These are phyloP conservation scores for Oryzias melastigma DNA, from an alignment of 2,113 vertebrate species.

Conservation along the genomic window DNA sequence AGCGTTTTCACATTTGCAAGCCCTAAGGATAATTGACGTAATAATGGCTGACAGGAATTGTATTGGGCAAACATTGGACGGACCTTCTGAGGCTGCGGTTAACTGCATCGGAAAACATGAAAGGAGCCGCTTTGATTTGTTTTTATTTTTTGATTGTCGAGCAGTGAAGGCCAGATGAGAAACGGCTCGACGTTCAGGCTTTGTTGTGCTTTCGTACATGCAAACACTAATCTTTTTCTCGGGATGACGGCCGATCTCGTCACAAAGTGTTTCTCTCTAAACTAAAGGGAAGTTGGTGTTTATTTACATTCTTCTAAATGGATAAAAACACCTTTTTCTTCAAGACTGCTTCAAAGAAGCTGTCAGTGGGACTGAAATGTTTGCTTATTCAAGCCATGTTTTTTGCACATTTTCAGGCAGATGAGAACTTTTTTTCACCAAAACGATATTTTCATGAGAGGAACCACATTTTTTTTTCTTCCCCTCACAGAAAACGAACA, in stretches of 20 bases:
- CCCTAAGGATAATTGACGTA: constrained; percentile 36
- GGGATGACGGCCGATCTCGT: background rate
- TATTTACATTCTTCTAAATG: constrained; percentile 14
- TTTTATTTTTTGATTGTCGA: constrained; percentile 6
- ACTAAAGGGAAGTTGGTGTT: background rate
- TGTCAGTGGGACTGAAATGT: background rate
- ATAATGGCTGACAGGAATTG: constrained; percentile 25
- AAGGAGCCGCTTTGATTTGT: constrained; percentile 17
- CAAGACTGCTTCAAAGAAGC: constrained; percentile 1
- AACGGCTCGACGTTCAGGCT: background rate
- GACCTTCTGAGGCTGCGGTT: constrained; percentile 28
- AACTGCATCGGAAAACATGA: constrained; percentile 19
- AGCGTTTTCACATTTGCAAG: constrained; percentile 8
- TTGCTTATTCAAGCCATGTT: constrained; percentile 7
- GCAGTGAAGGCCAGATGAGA: constrained; percentile 2
- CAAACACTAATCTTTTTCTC: background rate
- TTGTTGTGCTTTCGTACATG: background rate
- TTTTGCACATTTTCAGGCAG: background rate
- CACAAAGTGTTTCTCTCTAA: background rate
- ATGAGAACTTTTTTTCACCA: background rate
- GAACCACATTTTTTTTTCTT: background rate
- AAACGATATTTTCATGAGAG: constrained; percentile 6
- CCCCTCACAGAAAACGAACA: background rate
- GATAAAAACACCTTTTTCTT: constrained; percentile 7
- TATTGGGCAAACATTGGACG: constrained; percentile 28